Evolutionary conservation across 2,888 invertebrate genomes (phyloP), one percentile per base, ranked within the genome.

Genomic region (Eurois occulta): DNA sequence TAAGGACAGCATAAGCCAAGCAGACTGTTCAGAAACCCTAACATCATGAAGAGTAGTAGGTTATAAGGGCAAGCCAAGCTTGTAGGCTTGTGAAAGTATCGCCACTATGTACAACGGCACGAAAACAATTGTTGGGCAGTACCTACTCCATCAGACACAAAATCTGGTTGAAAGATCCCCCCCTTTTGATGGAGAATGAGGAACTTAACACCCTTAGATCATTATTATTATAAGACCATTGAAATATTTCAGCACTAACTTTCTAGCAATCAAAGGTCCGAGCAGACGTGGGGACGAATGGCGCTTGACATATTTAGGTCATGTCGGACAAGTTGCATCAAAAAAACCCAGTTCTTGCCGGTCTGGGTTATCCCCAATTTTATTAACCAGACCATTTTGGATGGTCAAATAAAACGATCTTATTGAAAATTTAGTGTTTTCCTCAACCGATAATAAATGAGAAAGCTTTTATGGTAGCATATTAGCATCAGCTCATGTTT

Each of bases 391-490:
- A 18, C n/a, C 64, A 35, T 35, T 32, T 52, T 21, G 13, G 21
- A 52, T 24, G 13, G 6, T n/a, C 5, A 60, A n/a, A 38, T 75
- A 35, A 70, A 70, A 58, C 55, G n/a, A 35, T 18, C 8, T 73
- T 64, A 43, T 18, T 72, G 43, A 28, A 1, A 24, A 71, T 46
- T 55, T 35, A 13, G 7, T 38, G n/a, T 60, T 46, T 46, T 46
- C 24, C 24, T 64, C 32, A n/a, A 18, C 28, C 28, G 28, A n/a
- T 35, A 43, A 38, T 60, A 80, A 67, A 75, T n/a, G 28, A 75
- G 55, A 75, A 81, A 80, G 58, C 28, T 69, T 69, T 75, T 69
- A 43, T 21, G 43, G 35, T 32, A 74, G 52, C 35, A 43, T 21
- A 38, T 28, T 32, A 74, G 52, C 35, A 32, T 18, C 24, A 38